Evolutionary conservation across 2,113 vertebrate genomes (phyloP), one percentile per base, ranked within the genome.

Genomic region (Serinus canaria): DNA sequence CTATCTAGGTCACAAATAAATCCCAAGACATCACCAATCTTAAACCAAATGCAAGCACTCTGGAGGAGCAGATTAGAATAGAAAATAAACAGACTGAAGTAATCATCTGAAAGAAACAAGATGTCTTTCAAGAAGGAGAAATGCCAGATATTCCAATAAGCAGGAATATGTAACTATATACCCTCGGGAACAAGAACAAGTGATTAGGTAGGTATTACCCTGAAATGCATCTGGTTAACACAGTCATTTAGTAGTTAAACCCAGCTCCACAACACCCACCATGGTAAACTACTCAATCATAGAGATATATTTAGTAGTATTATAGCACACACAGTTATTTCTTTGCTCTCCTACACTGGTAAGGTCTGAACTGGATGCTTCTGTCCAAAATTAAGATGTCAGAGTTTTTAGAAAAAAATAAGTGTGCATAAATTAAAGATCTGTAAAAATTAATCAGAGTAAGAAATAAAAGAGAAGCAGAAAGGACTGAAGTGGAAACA

Each of bases 1-100:
- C 33, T 79, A 77, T 33, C 35, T 78, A 89, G 69, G 84, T 89
- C 85, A 87, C 15, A 12, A 89, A 94, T 87, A 90, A 91, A 93
- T 82, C 35, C 66, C 74, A 94, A 70, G 18, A 68, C 52, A 87
- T 35, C 69, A 87, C 23, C 50, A 68, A 27, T 82, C 52, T 59
- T 37, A 67, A 49, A 82, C 30, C 35, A 84, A 84, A 56, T 75
- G 60, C 56, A 94, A 91, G 25, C 24, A 47, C 24, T 72, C 66
- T 44, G 56, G 39, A 82, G 33, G 27, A 89, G 62, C 13, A 82
- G 47, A 55, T 91, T 11, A 75, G 35, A 84, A 84, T n/a, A 70
- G 50, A 87, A 92, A 94, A 85, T n/a, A 92, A 95, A 82, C 49
- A 88, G 50, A 89, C 1, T 52, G 52, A 87, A 84, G 33, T n/a